A percentile compares a stretch with the other conserved stretches of the same genome.
These are phyloP conservation scores for Thripadectes ignobilis DNA, from an alignment of 2,797 vertebrate species.

Conservation along the genomic window DNA sequence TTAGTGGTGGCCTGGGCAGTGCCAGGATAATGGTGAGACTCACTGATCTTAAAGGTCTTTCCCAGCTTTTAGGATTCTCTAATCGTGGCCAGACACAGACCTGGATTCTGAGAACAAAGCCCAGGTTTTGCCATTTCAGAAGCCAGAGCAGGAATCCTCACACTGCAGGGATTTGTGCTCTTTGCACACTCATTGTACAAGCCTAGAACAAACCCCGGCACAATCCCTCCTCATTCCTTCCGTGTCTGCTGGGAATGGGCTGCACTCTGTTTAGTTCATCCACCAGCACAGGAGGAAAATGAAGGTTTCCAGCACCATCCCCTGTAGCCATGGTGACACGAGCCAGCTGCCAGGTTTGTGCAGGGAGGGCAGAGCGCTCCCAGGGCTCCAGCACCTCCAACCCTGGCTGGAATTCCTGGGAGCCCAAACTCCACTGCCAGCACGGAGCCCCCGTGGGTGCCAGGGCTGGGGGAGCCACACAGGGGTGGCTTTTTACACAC, in stretches of 20 bases:
- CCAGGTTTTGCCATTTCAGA: not conserved
- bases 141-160: not conserved
- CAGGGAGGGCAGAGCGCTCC: not conserved
- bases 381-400: not conserved
- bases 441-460: too few relatives aligned
- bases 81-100: not conserved
- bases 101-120: not conserved
- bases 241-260: not conserved
- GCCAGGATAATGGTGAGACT: not conserved
- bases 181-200: not conserved
- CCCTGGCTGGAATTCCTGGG: not conserved
- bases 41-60: not conserved
- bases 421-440: not conserved
- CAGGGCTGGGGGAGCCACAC: not conserved
- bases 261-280: not conserved
- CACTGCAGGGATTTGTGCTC: not conserved
- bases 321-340: not conserved
- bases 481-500: not conserved
- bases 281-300: not conserved
- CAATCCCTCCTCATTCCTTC: accelerated
- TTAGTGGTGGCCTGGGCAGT: not conserved
- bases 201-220: not conserved
- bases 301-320: not conserved
- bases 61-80: not conserved
- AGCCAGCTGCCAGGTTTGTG: not conserved